A percentile compares a stretch with the other conserved stretches of the same genome.
phyloP scores from a whole-genome alignment of 1,140 invertebrate species.

The Pararge aegeria region DNA sequence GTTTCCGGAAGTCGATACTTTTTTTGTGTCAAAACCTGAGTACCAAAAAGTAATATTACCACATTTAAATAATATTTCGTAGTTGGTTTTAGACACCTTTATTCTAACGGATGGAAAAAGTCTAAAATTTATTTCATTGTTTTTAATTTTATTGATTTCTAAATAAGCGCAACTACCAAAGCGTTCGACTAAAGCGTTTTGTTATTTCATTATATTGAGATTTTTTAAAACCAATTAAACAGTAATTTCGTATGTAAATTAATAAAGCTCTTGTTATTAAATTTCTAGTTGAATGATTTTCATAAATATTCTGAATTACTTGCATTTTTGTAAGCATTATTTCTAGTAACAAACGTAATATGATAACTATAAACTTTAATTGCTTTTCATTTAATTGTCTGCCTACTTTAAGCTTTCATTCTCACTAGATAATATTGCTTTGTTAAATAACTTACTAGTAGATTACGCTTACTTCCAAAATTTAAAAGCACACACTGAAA shows the following conservation, averaged over 20 bases:
- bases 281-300: too few species aligned
- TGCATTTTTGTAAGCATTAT: too few species aligned
- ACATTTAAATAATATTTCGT: background rate
- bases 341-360: too few species aligned
- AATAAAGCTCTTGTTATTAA: background rate
- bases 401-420: background rate
- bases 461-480: background rate
- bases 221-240: too few species aligned
- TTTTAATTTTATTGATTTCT: background rate
- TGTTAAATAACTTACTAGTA: background rate
- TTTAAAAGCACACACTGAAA: too few species aligned
- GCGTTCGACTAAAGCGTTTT: slow-evolving; percentile 12
- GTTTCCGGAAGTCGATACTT: slow-evolving; percentile 77
- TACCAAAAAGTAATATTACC: slow-evolving; percentile 11
- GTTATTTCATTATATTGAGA: background rate
- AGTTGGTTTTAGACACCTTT: background rate
- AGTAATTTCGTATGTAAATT: too few species aligned
- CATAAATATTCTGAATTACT: too few species aligned
- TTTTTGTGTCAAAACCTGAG: slow-evolving; percentile 82
- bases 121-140: background rate
- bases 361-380: too few species aligned
- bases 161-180: slow-evolving; percentile 11
- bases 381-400: background rate
- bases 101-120: background rate
- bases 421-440: background rate